Conservation (phyloP, 2,797 vertebrate genomes). For the Artibeus jamaicensis region DNA sequence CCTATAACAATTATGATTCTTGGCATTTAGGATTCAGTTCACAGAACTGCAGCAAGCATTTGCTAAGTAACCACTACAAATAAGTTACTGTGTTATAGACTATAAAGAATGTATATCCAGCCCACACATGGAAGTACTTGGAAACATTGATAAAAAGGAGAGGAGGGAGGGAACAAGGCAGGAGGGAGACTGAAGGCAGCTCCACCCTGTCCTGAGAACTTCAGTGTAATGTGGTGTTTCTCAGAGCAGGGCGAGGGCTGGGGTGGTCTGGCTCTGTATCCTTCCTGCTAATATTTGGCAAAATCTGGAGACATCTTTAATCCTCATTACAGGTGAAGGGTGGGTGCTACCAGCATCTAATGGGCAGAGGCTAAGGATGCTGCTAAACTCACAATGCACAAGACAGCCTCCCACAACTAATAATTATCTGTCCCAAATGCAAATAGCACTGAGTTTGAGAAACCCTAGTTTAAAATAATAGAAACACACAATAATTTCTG, state of each 20-base stretch:
- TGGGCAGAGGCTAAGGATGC: not conserved
- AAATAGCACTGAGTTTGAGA: not conserved
- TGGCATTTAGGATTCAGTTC: not conserved
- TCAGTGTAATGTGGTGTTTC: not conserved
- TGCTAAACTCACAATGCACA: not conserved
- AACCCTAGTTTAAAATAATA: not conserved
- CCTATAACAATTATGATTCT: not conserved
- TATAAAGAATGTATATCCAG: not conserved
- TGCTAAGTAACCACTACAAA: not conserved
- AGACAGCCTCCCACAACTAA: not conserved
- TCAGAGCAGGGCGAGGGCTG: not conserved
- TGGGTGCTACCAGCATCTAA: not conserved
- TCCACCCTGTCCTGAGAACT: not conserved
- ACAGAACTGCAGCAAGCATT: not conserved
- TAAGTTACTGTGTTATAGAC: not conserved
- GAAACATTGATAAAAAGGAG: not conserved
- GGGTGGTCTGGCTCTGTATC: not conserved
- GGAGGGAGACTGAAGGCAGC: not conserved
- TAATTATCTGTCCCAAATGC: not conserved
- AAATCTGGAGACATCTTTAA: not conserved
- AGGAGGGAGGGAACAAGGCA: not conserved
- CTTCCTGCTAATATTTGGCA: not conserved
- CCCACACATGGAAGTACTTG: not conserved
- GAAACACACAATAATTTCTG: not conserved
- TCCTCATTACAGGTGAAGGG: not conserved